Evolutionary conservation across 1,140 invertebrate genomes (phyloP).

Genomic region (Calephelis virginiensis): DNA sequence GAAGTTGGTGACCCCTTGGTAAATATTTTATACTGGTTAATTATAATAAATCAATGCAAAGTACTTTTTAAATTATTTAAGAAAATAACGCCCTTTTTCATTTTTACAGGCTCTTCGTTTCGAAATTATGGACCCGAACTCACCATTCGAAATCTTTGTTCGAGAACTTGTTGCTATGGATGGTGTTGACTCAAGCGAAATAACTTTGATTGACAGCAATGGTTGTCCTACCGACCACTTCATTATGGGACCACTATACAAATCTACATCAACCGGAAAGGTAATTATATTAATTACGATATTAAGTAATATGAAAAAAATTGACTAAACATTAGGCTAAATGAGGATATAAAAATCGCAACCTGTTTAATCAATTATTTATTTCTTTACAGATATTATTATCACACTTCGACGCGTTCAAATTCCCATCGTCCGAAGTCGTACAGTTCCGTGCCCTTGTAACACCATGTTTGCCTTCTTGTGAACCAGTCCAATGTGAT

Average conservation of each 20-base stretch:
- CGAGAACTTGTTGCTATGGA: constrained; percentile 96
- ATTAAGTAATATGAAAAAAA: background rate
- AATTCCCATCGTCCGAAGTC: constrained; percentile 95
- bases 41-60: background rate
- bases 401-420: constrained; percentile 97
- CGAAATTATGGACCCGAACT: constrained; percentile 93
- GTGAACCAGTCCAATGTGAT: constrained; percentile 93
- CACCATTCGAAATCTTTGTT: constrained; percentile 96
- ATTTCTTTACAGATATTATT: constrained; percentile 84
- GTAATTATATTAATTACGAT: constrained; percentile 64
- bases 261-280: constrained; percentile 87
- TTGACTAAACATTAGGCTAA: no score
- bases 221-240: constrained; percentile 95
- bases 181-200: constrained; percentile 94
- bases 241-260: constrained; percentile 94
- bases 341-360: no score
- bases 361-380: constrained; percentile 8
- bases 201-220: constrained; percentile 93
- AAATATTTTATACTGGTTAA: constrained; percentile 29
- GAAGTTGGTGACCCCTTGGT: constrained; percentile 93
- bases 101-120: constrained; percentile 86
- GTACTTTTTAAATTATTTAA: background rate
- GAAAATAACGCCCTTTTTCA: constrained; percentile 20
- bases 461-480: constrained; percentile 94
- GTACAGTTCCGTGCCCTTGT: constrained; percentile 96